Base-by-base conservation (phyloP, 64 coral and sea anemone species). In the Porites australiensis region DNA sequence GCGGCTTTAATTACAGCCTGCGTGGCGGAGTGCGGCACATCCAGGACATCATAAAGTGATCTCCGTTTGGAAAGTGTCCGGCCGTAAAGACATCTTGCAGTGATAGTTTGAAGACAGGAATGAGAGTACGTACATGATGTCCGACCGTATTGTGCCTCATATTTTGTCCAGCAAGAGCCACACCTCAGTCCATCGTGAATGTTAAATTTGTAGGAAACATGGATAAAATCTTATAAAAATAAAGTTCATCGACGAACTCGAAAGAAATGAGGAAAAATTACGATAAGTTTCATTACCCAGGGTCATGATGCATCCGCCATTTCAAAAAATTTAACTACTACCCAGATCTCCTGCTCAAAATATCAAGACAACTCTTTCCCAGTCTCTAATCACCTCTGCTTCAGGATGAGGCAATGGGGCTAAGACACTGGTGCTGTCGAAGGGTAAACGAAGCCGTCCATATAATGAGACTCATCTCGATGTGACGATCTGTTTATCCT, bases 1-100 rank as follows among this genome's bases (percentile, higher is more conserved):
- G 88, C 82, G 50, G 66, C 54, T 60, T 97, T 97, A 27, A 97
- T 94, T 50, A 94, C 92, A 75, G 49, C 77, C 52, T 97, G 95
- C 50, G 95, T 97, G 0, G 95, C 95, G 5, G 88, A 89, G 13
- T 92, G 82, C 1, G 88, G 88, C 20, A 97, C 82, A 15, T 94
- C 92, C n/a, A 97, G 43, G 3, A 94, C 49, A 44, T 97, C 95
- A 78, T 97, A 97, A 21, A 94, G 70, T 4, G 75, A 70, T 44
- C 66, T 87, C 16, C 50, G 67, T 10, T 50, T 87, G 43, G 61
- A 50, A 2, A 67, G 16, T 5, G 62, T 21, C 0, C 81, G 81
- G 45, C 47, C 20, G 81, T 84, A 63, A 52, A 67, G 18, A 46
- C 16, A 52, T 52, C 44, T 67, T 46, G 62, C 45, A 16, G 52